Conservation (phyloP, 2,797 vertebrate species). For the Lagorchestes hirsutus region DNA sequence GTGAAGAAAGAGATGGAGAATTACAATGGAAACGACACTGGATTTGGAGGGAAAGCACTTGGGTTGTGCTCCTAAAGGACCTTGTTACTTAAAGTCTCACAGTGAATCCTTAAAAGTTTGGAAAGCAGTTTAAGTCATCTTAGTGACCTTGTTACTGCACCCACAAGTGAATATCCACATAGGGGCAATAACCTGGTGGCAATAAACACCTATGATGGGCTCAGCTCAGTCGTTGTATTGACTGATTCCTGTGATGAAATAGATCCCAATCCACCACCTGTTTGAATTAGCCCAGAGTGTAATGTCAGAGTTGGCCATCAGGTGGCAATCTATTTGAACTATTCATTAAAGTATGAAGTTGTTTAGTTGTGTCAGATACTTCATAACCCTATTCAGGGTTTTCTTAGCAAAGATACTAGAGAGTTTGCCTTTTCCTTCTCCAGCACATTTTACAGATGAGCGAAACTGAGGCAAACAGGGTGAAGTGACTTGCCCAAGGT, state of each 20-base stretch:
- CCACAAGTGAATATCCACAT: neutral
- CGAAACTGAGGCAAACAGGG: neutral
- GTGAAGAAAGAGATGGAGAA: neutral
- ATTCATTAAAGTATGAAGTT: neutral
- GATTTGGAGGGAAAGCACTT: neutral
- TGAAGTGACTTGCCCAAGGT: too few relatives aligned
- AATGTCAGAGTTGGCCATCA: neutral
- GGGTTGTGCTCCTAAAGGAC: neutral
- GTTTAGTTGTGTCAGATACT: neutral
- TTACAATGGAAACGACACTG: neutral
- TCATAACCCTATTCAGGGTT: neutral
- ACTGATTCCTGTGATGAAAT: neutral
- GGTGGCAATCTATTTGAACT: neutral
- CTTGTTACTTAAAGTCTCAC: neutral
- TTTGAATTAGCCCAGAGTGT: neutral
- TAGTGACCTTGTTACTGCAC: neutral
- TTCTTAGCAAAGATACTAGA: neutral
- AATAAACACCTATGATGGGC: neutral
- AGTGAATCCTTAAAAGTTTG: neutral
- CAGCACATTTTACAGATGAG: neutral
- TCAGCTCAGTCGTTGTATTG: neutral
- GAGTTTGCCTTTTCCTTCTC: neutral
- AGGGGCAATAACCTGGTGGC: neutral
- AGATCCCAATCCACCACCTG: neutral
- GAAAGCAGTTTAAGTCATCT: neutral